Evolutionary conservation across 1,140 invertebrate genomes (phyloP).

Genomic region (Drosophila kikkawai): DNA sequence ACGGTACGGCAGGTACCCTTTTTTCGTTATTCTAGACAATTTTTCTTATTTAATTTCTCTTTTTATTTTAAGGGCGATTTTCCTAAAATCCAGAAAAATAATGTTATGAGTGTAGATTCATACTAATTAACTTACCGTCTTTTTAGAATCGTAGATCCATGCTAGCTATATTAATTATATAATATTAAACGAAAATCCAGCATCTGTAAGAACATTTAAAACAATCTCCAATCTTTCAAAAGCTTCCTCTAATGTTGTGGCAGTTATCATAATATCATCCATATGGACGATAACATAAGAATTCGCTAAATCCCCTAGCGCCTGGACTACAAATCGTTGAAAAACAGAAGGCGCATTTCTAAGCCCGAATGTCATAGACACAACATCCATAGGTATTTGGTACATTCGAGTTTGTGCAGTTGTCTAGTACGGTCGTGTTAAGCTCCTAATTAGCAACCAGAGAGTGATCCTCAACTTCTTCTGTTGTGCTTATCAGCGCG

Average conservation of each 20-base stretch:
- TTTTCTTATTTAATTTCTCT: too few relatives aligned
- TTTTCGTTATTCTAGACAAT: too few relatives aligned
- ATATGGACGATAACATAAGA: constrained; percentile 44
- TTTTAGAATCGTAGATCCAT: too few relatives aligned
- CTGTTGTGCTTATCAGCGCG: constrained; percentile 1
- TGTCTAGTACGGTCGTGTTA: constrained; percentile 2
- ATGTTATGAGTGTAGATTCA: constrained; percentile 5
- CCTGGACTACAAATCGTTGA: constrained; percentile 15
- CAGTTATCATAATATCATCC: constrained; percentile 39
- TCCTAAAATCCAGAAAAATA: too few relatives aligned
- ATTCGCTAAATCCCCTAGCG: constrained; percentile 21
- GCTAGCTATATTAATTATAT: not conserved
- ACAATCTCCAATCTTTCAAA: constrained; percentile 16
- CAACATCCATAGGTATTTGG: too few relatives aligned
- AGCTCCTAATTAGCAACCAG: not conserved
- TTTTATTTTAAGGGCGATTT: too few relatives aligned
- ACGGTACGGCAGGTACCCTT: too few relatives aligned
- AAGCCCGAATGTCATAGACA: too few relatives aligned
- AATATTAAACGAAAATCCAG: constrained; percentile 25
- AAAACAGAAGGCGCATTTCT: not conserved
- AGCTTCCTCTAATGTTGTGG: constrained; percentile 19
- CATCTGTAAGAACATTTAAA: constrained; percentile 10
- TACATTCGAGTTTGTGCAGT: constrained; percentile 1
- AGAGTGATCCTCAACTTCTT: constrained; percentile 1
- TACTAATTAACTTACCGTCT: not conserved